Base-by-base conservation (phyloP, 1,140 invertebrate species). In the Diachasma alloeum region DNA sequence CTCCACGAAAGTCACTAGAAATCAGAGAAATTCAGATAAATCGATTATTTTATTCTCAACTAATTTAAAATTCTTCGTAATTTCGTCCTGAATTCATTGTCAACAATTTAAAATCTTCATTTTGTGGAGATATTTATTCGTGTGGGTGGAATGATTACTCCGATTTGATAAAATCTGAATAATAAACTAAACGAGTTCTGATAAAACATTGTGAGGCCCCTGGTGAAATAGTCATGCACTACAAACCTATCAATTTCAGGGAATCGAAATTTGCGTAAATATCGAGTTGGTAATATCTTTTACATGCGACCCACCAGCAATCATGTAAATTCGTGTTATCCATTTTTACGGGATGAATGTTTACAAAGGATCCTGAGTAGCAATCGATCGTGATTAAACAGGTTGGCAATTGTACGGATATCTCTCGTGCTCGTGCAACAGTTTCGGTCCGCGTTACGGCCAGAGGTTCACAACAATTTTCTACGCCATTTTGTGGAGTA, bases 361-460 rank as follows among this genome's bases (percentile, higher is more conserved):
- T 63, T 63, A 63, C 24, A 26, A 63, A 63, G 19, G 24, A 15
- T 19, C 11, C 22, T 13, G 19, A 26, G 59, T 63, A 63, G 59
- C 59, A 63, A 63, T 63, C 24, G 59, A 63, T 63, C 19, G 59
- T 26, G 59, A 63, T 63, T 63, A 63, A 63, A 63, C 59, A 63
- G 59, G 59, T 63, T 63, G 59, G 59, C 59, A 63, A 63, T 63
- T 63, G 59, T 63, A 63, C 24, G 19, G 19, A 63, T 63, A 17
- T 63, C 11, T 63, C 24, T 63, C 24, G 59, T 63, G 59, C 59
- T 63, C 59, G 59, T 63, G 59, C 59, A 63, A 63, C 59, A 22
- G 19, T 26, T 24, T 63, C 19, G 11, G 5, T 19, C 24, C 22
- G 24, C 24, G 22, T 63, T 63, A 17, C 59, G 19, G 15, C 59